A percentile compares a stretch with the other conserved stretches of the same genome.
phyloP scores from a whole-genome alignment of 2,888 invertebrate genomes.

The Diadegma fenestrale region DNA sequence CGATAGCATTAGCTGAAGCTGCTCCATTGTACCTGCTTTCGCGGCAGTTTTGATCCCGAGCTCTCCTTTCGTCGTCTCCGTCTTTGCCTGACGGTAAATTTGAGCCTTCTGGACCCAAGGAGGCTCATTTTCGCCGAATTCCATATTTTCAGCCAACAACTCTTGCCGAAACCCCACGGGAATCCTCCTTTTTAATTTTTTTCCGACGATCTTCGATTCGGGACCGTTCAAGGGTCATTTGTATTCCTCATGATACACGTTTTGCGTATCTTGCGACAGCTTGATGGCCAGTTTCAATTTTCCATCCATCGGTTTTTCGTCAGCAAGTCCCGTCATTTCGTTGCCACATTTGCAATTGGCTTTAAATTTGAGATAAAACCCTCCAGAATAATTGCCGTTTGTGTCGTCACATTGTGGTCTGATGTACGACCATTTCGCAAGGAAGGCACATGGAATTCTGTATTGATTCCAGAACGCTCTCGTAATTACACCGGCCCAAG shows the following conservation, averaged over 20 bases:
- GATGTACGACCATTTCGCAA: conserved; percentile 54
- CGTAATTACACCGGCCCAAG: conserved; percentile 58
- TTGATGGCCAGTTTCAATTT: conserved; percentile 45
- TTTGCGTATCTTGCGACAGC: conserved; percentile 58
- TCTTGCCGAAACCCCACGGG: conserved; percentile 42
- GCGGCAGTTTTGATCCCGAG: background rate
- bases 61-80: background rate
- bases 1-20: background rate
- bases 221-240: conserved; percentile 38
- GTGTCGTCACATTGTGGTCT: background rate
- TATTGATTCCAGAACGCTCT: conserved; percentile 62
- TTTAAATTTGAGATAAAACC: conserved; percentile 50
- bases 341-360: conserved; percentile 61
- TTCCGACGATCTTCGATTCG: conserved; percentile 47
- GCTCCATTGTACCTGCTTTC: background rate
- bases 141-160: conserved; percentile 39
- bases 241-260: conserved; percentile 49
- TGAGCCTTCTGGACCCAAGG: conserved; percentile 42
- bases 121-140: conserved; percentile 54
- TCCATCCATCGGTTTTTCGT: conserved; percentile 27
- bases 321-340: conserved; percentile 44
- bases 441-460: conserved; percentile 60
- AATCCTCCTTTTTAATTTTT: conserved; percentile 25
- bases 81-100: conserved; percentile 48
- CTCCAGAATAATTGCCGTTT: background rate